phyloP scores from a whole-genome alignment of 1,140 invertebrate species.

The Eubasilissa regina region DNA sequence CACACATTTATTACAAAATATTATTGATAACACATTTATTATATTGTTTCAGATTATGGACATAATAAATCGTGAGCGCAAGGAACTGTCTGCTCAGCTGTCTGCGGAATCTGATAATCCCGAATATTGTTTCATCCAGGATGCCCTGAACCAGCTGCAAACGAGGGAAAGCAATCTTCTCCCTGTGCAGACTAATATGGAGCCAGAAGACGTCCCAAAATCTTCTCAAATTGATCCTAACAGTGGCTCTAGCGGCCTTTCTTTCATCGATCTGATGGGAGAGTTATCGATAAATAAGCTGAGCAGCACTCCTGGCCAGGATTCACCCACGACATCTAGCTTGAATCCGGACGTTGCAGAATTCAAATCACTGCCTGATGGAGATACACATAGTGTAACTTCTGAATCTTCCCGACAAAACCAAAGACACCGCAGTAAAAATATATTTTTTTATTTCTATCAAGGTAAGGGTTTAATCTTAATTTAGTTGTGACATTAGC shows the following conservation, averaged over 20 bases:
- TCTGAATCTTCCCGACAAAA: background rate
- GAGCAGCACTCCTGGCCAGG: background rate
- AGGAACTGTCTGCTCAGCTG: slow-evolving; percentile 78
- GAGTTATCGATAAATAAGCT: slow-evolving; percentile 58
- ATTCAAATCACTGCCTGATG: slow-evolving; percentile 56
- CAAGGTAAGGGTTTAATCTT: slow-evolving; percentile 77
- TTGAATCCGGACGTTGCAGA: slow-evolving; percentile 64
- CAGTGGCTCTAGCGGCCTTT: slow-evolving; percentile 24
- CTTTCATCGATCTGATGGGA: slow-evolving; percentile 55
- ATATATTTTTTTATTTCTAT: slow-evolving; percentile 88
- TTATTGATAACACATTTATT: slow-evolving; percentile 9
- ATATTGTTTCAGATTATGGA: slow-evolving; percentile 69
- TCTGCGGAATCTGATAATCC: slow-evolving; percentile 79
- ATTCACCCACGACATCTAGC: background rate
- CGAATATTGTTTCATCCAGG: slow-evolving; percentile 88
- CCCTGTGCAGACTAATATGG: background rate
- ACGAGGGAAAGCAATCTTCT: slow-evolving; percentile 63
- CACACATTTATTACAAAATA: too few species aligned
- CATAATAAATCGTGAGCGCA: slow-evolving; percentile 83
- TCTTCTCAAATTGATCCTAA: background rate
- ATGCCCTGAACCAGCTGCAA: slow-evolving; percentile 80
- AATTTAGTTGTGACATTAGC: background rate
- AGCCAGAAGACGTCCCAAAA: background rate
- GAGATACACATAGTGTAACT: background rate
- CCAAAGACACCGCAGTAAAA: slow-evolving; percentile 43